These are phyloP conservation scores for Sphaerophoria rueppellii DNA, from an alignment of 2,888 invertebrate genomes.

Conservation along the genomic window DNA sequence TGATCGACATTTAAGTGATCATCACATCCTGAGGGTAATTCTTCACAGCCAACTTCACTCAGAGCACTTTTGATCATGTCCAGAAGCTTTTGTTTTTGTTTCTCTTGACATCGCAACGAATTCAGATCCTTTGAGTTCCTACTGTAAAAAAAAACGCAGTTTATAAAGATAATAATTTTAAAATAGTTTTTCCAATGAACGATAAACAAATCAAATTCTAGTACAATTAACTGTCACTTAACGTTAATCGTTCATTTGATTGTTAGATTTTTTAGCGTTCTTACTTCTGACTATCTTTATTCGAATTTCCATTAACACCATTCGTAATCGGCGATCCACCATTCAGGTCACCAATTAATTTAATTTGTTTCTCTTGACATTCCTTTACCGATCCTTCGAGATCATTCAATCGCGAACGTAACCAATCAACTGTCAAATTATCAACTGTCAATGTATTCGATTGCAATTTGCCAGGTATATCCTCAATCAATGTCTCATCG, in stretches of 20 bases:
- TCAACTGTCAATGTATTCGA: constrained; percentile 95
- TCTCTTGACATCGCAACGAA: constrained; percentile 91
- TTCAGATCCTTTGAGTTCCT: constrained; percentile 87
- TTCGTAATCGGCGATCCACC: constrained; percentile 82
- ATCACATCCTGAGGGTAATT: constrained; percentile 91
- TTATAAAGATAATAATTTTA: not conserved
- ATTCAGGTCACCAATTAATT: constrained; percentile 83
- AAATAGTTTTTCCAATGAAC: not conserved
- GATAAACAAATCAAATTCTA: not conserved
- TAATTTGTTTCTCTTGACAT: constrained; percentile 88
- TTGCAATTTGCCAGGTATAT: constrained; percentile 92
- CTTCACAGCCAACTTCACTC: constrained; percentile 93
- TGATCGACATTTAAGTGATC: constrained; percentile 85
- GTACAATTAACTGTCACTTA: too few species aligned
- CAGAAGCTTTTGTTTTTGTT: constrained; percentile 90
- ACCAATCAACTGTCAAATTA: constrained; percentile 95
- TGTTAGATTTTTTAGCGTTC: not conserved
- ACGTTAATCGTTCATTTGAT: not conserved
- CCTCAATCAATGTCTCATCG: constrained; percentile 93
- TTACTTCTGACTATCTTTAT: constrained; percentile 81
- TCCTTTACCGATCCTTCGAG: constrained; percentile 90
- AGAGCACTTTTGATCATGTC: constrained; percentile 93
- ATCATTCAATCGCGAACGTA: constrained; percentile 90
- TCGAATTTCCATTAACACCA: constrained; percentile 83
- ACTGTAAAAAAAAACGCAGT: constrained; percentile 55